Evolutionary conservation across 2,797 vertebrate genomes (phyloP).

Genomic region (Lepilemur septentrionalis): DNA sequence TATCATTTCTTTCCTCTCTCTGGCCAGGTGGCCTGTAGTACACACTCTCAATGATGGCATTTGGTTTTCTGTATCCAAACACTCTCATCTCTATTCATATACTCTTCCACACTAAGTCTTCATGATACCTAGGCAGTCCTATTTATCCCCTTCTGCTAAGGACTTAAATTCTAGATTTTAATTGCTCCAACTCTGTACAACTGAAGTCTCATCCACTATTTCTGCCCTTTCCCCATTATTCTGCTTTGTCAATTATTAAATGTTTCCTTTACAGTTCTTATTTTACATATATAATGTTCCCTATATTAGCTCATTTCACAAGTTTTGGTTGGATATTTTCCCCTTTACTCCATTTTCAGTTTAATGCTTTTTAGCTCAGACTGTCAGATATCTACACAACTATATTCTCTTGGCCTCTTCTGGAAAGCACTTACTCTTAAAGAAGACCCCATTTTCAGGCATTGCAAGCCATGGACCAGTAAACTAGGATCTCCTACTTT

Average conservation of each 20-base stretch:
- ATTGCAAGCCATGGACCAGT: neutral
- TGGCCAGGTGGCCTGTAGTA: neutral
- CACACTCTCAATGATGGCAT: neutral
- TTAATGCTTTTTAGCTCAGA: neutral
- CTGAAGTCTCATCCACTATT: neutral
- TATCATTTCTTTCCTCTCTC: neutral
- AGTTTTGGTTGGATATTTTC: neutral
- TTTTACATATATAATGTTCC: neutral
- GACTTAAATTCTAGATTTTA: slow-evolving; percentile 26
- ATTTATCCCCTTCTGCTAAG: slow-evolving; percentile 22
- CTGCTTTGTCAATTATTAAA: neutral
- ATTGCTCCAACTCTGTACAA: neutral
- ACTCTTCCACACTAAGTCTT: neutral
- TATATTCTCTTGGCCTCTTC: neutral
- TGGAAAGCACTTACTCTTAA: neutral
- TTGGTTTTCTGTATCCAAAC: slow-evolving; percentile 4
- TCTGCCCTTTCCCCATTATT: neutral
- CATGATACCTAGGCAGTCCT: neutral
- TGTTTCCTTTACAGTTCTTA: neutral
- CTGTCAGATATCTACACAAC: neutral
- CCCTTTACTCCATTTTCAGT: neutral
- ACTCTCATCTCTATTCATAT: neutral
- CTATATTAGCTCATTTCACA: slow-evolving; percentile 1
- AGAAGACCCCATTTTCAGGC: neutral
- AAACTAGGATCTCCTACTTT: neutral